phyloP scores from a whole-genome alignment of 35 echinoderm and acorn worm species.

The Hemicentrotus pulcherrimus region DNA sequence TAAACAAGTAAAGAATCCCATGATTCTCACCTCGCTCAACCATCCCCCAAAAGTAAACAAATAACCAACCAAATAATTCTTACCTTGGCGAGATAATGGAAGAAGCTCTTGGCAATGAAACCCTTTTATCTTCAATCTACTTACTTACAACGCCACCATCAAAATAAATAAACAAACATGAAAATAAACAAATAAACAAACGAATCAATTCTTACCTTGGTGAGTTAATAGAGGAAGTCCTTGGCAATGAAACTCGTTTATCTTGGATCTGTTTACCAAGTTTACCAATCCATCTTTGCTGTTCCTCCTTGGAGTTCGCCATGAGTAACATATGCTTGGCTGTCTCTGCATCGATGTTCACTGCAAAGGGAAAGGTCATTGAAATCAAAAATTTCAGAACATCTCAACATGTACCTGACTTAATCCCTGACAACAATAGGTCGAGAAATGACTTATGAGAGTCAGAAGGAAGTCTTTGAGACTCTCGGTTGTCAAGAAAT shows the following conservation, averaged over 20 bases:
- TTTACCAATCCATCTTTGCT: constrained; percentile 85
- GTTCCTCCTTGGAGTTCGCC: constrained; percentile 76
- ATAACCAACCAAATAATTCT: not conserved
- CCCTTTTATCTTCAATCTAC: constrained; percentile 58
- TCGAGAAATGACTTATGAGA: too few relatives aligned
- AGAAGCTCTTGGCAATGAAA: constrained; percentile 16
- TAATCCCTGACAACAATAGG: too few relatives aligned
- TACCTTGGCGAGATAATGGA: constrained; percentile 83
- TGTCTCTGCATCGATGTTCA: constrained; percentile 88
- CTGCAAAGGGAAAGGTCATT: constrained; percentile 50
- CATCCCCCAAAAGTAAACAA: not conserved
- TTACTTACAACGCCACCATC: not conserved
- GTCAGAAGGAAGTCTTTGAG: too few relatives aligned
- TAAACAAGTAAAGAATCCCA: not conserved
- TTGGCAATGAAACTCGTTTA: constrained; percentile 25
- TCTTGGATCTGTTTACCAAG: constrained; percentile 70
- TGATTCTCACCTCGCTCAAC: constrained; percentile 50
- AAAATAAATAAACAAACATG: not conserved
- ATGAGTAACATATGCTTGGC: constrained; percentile 91
- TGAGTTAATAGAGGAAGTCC: constrained; percentile 64
- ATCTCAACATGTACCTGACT: too few relatives aligned
- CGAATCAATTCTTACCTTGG: constrained; percentile 68
- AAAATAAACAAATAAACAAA: not conserved
- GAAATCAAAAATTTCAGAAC: not conserved
- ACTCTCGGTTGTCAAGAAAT: too few relatives aligned